Conservation (phyloP, 2,888 invertebrate species). For the Endotricha flammealis region DNA sequence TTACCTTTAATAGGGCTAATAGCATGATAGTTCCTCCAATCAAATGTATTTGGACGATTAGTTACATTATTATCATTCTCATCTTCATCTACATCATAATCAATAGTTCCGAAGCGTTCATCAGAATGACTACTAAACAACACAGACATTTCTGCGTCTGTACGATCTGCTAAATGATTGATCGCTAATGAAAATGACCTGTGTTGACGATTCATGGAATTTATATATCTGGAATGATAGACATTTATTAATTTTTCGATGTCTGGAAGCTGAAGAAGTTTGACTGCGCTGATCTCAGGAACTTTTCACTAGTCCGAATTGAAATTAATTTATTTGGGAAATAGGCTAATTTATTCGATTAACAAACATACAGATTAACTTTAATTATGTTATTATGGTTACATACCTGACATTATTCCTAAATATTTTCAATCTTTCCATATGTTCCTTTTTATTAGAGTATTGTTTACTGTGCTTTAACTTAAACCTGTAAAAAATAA, state of each 20-base stretch:
- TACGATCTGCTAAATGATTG: conserved; percentile 17
- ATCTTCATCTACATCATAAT: conserved; percentile 1
- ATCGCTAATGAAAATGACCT: conserved; percentile 14
- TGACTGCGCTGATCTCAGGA: too few relatives aligned
- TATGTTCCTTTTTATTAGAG: conserved; percentile 11
- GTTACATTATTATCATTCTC: conserved; percentile 3
- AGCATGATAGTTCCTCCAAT: conserved; percentile 18
- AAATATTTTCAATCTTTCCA: conserved; percentile 12
- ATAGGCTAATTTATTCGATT: too few relatives aligned
- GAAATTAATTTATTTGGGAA: too few relatives aligned
- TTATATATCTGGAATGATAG: conserved; percentile 16
- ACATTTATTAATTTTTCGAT: background rate
- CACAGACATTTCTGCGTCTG: conserved; percentile 12
- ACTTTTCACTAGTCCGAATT: too few relatives aligned
- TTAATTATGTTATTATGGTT: too few relatives aligned
- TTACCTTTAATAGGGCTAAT: conserved; percentile 19
- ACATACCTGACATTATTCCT: conserved; percentile 18
- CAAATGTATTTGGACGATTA: conserved; percentile 9
- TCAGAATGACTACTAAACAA: conserved; percentile 8
- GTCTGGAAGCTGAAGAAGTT: too few relatives aligned
- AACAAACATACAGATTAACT: too few relatives aligned
- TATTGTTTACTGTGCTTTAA: conserved; percentile 14
- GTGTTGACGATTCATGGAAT: conserved; percentile 15
- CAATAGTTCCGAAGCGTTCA: background rate
- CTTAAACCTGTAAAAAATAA: conserved; percentile 16